phyloP scores from a whole-genome alignment of 2,113 vertebrate species.

The Emydura subglobosa region DNA sequence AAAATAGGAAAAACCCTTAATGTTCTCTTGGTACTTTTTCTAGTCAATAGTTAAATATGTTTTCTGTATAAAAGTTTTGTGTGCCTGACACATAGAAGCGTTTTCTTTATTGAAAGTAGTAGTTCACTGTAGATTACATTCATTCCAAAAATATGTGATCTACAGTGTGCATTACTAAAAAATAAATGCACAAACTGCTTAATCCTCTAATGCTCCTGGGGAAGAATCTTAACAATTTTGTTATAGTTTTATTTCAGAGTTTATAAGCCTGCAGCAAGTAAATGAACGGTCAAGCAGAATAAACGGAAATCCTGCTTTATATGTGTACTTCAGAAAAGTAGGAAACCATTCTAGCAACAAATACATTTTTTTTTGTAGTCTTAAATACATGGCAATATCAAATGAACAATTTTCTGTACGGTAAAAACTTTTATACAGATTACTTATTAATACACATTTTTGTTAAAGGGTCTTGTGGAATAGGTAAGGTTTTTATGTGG shows the following conservation, averaged over 20 bases:
- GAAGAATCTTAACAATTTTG: background rate
- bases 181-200: background rate
- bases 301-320: no score
- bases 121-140: background rate
- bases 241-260: background rate
- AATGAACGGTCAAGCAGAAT: background rate
- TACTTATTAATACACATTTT: background rate
- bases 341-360: background rate
- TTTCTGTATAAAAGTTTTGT: background rate
- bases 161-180: background rate
- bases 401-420: background rate
- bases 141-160: background rate
- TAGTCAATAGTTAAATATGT: background rate
- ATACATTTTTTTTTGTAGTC: background rate
- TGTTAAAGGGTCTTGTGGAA: background rate
- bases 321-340: background rate
- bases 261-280: background rate
- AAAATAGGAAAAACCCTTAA: no score
- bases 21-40: no score
- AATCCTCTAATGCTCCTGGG: background rate
- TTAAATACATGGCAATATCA: background rate
- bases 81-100: background rate
- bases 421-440: background rate
- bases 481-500: background rate
- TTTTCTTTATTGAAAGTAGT: background rate